Percentiles rank a stretch among this genome's conserved stretches.
These are phyloP conservation scores for Cancer borealis DNA, from an alignment of 2,888 invertebrate species.

Conservation along the genomic window DNA sequence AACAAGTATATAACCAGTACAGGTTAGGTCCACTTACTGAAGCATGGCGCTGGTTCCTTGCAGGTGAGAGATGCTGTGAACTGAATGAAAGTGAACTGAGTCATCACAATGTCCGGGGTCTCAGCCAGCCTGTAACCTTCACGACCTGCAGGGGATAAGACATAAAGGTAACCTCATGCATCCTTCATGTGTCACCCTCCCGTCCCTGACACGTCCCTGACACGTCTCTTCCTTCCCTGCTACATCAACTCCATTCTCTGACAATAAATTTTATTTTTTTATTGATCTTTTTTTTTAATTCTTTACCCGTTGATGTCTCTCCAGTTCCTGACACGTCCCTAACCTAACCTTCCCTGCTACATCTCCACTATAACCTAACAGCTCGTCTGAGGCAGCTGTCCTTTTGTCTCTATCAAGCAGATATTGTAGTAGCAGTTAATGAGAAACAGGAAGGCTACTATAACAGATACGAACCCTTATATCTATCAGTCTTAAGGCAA, in stretches of 20 bases:
- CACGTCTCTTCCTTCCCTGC: background rate
- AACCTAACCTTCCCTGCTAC: background rate
- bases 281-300: background rate
- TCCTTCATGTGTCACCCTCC: background rate
- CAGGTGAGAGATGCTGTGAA: constrained; percentile 80
- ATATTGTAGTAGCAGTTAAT: too few species aligned
- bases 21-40: constrained; percentile 78
- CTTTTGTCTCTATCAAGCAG: too few species aligned
- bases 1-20: too few species aligned
- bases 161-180: background rate
- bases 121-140: constrained; percentile 79
- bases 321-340: background rate
- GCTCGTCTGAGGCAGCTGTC: background rate
- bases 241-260: background rate
- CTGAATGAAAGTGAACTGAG: constrained; percentile 79
- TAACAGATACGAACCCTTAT: too few species aligned
- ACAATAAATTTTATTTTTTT: background rate
- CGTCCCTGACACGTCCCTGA: background rate
- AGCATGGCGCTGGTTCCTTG: constrained; percentile 78
- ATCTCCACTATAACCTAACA: background rate
- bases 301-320: background rate
- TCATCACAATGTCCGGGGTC: constrained; percentile 80
- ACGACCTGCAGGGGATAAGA: constrained; percentile 69
- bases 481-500: too few species aligned
- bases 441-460: too few species aligned